Conservation (phyloP, 1,140 invertebrate species). For the Diabrotica virgifera region DNA sequence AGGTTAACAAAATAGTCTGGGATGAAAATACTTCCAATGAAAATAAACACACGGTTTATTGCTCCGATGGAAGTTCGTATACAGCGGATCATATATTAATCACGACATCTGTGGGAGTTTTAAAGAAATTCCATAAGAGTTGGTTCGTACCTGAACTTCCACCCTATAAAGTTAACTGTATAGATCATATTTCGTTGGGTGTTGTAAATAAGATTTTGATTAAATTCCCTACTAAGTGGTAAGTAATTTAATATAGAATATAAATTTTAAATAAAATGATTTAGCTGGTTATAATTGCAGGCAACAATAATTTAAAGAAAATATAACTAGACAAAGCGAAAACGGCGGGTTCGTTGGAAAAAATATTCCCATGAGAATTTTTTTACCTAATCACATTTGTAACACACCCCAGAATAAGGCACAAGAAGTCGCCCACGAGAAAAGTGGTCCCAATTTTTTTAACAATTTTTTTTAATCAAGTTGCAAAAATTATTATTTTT, state of each 20-base stretch:
- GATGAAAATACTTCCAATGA: slow-evolving; percentile 33
- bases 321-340: too few relatives aligned
- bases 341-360: too few relatives aligned
- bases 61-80: slow-evolving; percentile 56
- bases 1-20: slow-evolving; percentile 53
- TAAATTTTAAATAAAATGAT: too few relatives aligned
- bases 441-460: too few relatives aligned
- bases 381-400: too few relatives aligned
- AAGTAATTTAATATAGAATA: background rate
- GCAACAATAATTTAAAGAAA: too few relatives aligned
- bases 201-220: slow-evolving; percentile 76
- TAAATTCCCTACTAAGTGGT: slow-evolving; percentile 61
- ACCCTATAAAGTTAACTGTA: slow-evolving; percentile 57
- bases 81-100: slow-evolving; percentile 65
- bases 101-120: slow-evolving; percentile 65
- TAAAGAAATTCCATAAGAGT: slow-evolving; percentile 58
- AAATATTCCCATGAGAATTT: too few relatives aligned
- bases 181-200: slow-evolving; percentile 66
- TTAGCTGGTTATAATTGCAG: too few relatives aligned
- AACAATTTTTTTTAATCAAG: too few relatives aligned
- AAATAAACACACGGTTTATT: slow-evolving; percentile 26
- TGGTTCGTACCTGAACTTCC: slow-evolving; percentile 64
- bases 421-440: too few relatives aligned
- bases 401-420: too few relatives aligned
- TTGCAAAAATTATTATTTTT: too few relatives aligned